phyloP scores from a whole-genome alignment of 2,113 vertebrate species.

The Alces alces region DNA sequence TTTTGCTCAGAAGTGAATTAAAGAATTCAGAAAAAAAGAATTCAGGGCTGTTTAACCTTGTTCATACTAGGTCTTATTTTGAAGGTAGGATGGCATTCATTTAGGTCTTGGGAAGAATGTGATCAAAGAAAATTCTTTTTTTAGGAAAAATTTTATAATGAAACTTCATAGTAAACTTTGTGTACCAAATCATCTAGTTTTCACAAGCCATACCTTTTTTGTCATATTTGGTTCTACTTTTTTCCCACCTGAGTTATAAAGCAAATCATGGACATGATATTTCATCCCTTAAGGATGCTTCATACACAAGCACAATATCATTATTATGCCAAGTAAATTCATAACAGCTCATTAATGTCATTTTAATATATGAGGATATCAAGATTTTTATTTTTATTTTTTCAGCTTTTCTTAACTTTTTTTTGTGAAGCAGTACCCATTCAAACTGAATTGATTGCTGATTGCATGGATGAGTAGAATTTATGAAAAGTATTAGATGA shows the following conservation, averaged over 20 bases:
- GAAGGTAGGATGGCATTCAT: not conserved
- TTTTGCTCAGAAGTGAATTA: not conserved
- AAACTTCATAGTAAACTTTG: not conserved
- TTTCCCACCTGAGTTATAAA: not conserved
- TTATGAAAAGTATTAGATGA: not conserved
- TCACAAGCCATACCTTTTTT: not conserved
- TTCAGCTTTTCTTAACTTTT: not conserved
- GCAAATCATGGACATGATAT: not conserved
- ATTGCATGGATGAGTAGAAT: not conserved
- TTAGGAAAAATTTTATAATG: not conserved
- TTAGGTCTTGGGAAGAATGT: not conserved
- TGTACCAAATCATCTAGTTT: not conserved
- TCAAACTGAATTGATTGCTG: not conserved
- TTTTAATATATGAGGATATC: not conserved
- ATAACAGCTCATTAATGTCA: not conserved
- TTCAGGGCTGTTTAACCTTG: not conserved
- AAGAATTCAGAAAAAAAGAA: not conserved
- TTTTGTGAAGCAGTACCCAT: not conserved
- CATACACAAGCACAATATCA: not conserved
- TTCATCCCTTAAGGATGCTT: not conserved
- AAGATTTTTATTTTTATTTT: not conserved
- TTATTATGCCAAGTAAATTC: not conserved
- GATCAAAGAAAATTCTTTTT: not conserved
- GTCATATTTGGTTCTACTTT: not conserved
- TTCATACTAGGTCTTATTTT: not conserved